Base-by-base conservation (phyloP, 1,140 invertebrate species). In the Prorops nasuta region DNA sequence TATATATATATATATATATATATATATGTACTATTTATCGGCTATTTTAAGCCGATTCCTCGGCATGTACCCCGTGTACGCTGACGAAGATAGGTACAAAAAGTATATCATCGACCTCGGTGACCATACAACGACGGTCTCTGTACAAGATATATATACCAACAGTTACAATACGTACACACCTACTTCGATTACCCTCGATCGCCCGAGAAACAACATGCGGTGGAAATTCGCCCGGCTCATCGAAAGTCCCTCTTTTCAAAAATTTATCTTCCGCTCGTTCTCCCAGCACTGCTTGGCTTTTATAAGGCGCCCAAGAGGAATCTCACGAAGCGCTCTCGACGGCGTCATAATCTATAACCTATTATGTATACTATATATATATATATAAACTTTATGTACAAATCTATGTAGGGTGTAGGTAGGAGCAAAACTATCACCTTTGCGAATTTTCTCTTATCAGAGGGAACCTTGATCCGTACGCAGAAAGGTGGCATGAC, bases 71-170 rank as follows among this genome's bases (percentile, higher is more conserved):
- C 43, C 42, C 44, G 38, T 39, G 34, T 52, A 45, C 28, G 53
- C 49, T 52, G 56, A 66, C 56, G 63, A 38, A 58, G 54, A 64
- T 71, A 73, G 54, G 49, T 63, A 63, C 56, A 63, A 71, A 73
- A 75, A 69, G 67, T 70, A 71, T 71, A 64, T 72, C 51, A 61
- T 67, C 58, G 60, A 52, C 35, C 32, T 6, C 35, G 48, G 50
- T 50, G 47, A 49, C 56, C 24, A 10, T 15, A 7, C 4, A 37
- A 14, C 40, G 32, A 18, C 20, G 53, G 49, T 17, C 34, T 63
- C 51, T 62, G 59, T 58, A 62, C 60, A 61, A 38, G 49, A 55
- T 17, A 40, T 28, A 28, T 28, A 28, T 50, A 53, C 48, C 46
- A 60, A 60, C 31, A 41, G 39, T n/a, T n/a, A n/a, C n/a, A n/a